Evolutionary conservation across 2,797 vertebrate genomes (phyloP).

Genomic region (Sylvia borin): DNA sequence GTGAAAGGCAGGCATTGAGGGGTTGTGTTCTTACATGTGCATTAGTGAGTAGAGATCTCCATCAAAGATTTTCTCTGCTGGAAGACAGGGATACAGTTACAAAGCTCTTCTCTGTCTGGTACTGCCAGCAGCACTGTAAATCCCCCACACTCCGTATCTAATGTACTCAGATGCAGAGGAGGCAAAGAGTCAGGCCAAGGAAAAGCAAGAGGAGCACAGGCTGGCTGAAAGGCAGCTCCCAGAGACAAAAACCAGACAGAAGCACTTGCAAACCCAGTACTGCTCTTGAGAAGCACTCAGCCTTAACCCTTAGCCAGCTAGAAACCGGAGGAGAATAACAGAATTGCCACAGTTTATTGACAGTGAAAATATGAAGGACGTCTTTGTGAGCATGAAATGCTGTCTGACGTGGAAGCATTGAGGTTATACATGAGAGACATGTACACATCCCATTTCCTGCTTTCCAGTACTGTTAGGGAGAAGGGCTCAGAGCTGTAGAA

Average conservation of each 20-base stretch:
- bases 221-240: slow-evolving; percentile 4
- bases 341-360: not conserved
- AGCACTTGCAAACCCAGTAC: not conserved
- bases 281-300: not conserved
- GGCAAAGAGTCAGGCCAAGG: not conserved
- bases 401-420: not conserved
- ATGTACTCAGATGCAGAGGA: slow-evolving; percentile 42
- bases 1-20: slow-evolving; percentile 1
- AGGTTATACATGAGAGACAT: rapidly evolving
- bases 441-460: not conserved
- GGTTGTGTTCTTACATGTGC: slow-evolving; percentile 26
- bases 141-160: slow-evolving; percentile 45
- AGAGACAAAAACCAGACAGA: slow-evolving; percentile 16
- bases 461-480: not conserved
- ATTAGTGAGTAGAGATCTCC: slow-evolving; percentile 25
- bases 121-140: slow-evolving; percentile 41
- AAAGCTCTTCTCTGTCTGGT: slow-evolving; percentile 43
- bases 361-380: not conserved
- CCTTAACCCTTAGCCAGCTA: slow-evolving; percentile 15
- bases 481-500: not conserved
- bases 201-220: not conserved
- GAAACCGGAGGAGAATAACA: not conserved
- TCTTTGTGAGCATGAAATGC: not conserved
- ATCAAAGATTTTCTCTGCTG: slow-evolving; percentile 45
- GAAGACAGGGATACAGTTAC: slow-evolving; percentile 34